Evolutionary conservation across 1,140 invertebrate species (phyloP).

Genomic region (Laodelphax striatellus): DNA sequence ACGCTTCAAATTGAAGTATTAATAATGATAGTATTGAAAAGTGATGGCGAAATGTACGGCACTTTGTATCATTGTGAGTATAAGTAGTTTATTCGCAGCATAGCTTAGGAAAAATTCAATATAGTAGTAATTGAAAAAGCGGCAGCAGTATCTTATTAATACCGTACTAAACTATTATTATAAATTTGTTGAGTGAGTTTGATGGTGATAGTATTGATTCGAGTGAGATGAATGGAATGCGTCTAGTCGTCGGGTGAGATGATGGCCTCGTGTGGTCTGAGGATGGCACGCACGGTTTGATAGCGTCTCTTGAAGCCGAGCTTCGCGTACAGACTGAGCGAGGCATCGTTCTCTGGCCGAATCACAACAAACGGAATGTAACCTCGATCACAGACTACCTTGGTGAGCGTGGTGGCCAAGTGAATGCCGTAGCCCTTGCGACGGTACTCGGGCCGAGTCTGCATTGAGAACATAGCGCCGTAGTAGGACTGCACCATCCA

Average conservation of each 20-base stretch:
- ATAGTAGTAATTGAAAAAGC: too few relatives aligned
- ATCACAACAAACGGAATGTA: slow-evolving; percentile 76
- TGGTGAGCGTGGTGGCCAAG: slow-evolving; percentile 49
- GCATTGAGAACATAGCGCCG: slow-evolving; percentile 84
- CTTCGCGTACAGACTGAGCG: slow-evolving; percentile 63
- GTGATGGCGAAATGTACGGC: too few relatives aligned
- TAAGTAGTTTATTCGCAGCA: too few relatives aligned
- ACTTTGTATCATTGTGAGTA: too few relatives aligned
- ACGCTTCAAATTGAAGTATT: too few relatives aligned
- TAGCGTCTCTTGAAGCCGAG: slow-evolving; percentile 65
- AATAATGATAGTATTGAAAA: too few relatives aligned
- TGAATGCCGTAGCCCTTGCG: slow-evolving; percentile 62
- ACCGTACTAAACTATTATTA: too few relatives aligned
- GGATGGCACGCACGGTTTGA: slow-evolving; percentile 59
- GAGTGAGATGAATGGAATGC: too few relatives aligned
- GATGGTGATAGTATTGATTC: too few relatives aligned
- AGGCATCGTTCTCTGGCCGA: slow-evolving; percentile 72
- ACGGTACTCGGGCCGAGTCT: slow-evolving; percentile 65
- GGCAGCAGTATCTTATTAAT: too few relatives aligned
- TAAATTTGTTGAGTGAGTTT: too few relatives aligned
- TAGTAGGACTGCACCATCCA: slow-evolving; percentile 84
- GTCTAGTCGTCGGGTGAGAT: not conserved
- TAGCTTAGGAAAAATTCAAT: too few relatives aligned
- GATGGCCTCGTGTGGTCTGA: slow-evolving; percentile 39
- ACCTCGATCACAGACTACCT: slow-evolving; percentile 55